A percentile compares a stretch with the other conserved stretches of the same genome.
Conservation (phyloP, 1,140 invertebrate species). For the Chymomyza costata region DNA sequence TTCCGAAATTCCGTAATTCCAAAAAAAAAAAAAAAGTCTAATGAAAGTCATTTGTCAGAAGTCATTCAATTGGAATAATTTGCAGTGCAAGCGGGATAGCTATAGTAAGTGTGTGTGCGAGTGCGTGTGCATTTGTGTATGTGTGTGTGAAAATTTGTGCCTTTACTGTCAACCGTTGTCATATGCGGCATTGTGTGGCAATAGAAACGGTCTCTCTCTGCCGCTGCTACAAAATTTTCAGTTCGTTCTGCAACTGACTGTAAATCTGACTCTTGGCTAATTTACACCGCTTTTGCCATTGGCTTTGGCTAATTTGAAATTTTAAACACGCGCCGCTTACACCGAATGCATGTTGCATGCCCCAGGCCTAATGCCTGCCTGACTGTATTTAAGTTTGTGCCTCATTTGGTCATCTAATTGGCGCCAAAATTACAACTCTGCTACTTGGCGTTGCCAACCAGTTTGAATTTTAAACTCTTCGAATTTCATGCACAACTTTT, state of each 20-base stretch:
- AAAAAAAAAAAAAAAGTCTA: conserved; percentile 7
- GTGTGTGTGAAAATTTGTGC: conserved; percentile 9
- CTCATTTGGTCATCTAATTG: no score
- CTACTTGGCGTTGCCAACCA: no score
- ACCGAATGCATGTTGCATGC: no score
- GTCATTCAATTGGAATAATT: conserved; percentile 46
- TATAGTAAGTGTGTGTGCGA: conserved; percentile 21
- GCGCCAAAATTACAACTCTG: no score
- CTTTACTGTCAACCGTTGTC: no score
- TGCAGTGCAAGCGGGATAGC: conserved; percentile 1
- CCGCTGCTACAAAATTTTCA: no score
- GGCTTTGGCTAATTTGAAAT: conserved; percentile 21
- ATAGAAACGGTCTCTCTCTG: background rate
- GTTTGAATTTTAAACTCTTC: no score
- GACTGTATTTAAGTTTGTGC: no score
- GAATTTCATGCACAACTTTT: no score
- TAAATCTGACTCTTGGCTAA: conserved; percentile 15
- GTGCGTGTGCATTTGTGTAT: background rate
- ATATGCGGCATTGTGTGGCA: background rate
- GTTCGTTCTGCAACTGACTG: no score
- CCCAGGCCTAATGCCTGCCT: no score
- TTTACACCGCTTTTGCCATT: conserved; percentile 12
- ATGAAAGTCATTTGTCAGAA: conserved; percentile 52
- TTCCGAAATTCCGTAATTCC: no score
- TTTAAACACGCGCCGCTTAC: conserved; percentile 22